These are phyloP conservation scores for Isichthys henryi DNA, from an alignment of 2,113 vertebrate genomes.

Conservation along the genomic window DNA sequence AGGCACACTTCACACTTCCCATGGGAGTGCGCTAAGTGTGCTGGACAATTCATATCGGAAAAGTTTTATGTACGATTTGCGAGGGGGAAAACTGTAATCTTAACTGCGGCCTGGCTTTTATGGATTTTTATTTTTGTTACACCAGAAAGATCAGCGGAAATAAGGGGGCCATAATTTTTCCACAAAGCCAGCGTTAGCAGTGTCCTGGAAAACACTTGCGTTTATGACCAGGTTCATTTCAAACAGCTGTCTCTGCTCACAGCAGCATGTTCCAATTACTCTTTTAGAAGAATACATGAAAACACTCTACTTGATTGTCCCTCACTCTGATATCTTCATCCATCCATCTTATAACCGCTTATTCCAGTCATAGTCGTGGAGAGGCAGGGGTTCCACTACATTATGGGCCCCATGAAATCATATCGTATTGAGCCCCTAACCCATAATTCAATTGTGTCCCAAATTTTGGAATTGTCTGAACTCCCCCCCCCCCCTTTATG, in stretches of 20 bases:
- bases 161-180: neutral
- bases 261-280: neutral
- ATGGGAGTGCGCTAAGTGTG: neutral
- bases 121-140: slow-evolving; percentile 13
- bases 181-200: neutral
- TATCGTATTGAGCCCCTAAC: neutral
- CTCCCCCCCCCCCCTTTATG: neutral
- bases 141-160: slow-evolving; percentile 7
- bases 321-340: neutral
- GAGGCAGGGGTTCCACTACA: neutral
- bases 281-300: neutral
- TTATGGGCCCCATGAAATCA: neutral
- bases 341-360: neutral
- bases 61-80: neutral
- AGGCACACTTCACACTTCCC: slow-evolving; percentile 4
- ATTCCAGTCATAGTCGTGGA: neutral
- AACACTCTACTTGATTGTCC: neutral
- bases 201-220: neutral
- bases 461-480: neutral
- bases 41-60: neutral
- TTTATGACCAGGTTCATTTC: neutral
- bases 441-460: neutral
- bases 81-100: slow-evolving; percentile 7
- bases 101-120: neutral
- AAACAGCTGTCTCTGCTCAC: neutral